These are phyloP conservation scores for Zapornia atra DNA, from an alignment of 2,113 vertebrate species.

Conservation along the genomic window DNA sequence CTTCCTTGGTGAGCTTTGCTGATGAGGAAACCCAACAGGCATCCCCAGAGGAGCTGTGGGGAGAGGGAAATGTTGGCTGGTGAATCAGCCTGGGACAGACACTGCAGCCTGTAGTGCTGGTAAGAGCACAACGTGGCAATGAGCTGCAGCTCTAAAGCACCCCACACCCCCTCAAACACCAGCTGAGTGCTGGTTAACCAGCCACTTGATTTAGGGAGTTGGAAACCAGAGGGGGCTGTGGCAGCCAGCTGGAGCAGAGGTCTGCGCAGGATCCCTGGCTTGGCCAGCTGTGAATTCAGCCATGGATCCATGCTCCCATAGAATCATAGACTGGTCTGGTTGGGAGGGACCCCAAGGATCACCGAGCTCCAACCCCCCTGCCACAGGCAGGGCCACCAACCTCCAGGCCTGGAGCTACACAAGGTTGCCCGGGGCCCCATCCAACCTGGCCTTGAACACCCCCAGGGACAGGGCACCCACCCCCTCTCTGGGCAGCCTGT, in stretches of 20 bases:
- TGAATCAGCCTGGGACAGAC: background rate
- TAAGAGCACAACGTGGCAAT: background rate
- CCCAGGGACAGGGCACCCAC: too few relatives aligned
- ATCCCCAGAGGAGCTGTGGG: background rate
- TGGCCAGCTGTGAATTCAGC: background rate
- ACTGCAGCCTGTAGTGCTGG: background rate
- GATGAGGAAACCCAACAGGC: background rate
- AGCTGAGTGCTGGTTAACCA: background rate
- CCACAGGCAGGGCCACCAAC: too few relatives aligned
- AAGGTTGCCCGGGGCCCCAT: too few relatives aligned
- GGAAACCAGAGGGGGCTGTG: background rate
- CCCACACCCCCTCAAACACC: background rate
- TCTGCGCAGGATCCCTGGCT: background rate
- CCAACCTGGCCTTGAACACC: too few relatives aligned
- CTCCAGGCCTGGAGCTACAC: too few relatives aligned
- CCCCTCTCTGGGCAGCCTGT: too few relatives aligned
- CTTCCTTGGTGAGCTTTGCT: background rate
- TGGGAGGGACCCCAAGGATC: too few relatives aligned
- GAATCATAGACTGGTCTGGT: too few relatives aligned
- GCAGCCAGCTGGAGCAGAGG: background rate
- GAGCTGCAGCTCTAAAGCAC: background rate
- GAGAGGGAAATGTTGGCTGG: background rate
- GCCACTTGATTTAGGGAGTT: background rate
- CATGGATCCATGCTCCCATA: background rate
- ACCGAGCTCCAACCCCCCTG: too few relatives aligned